Percentiles rank a stretch among this genome's conserved stretches.
Evolutionary conservation across 92 coral and sea anemone species (phyloP).

Genomic region (Heliopora coerulea): DNA sequence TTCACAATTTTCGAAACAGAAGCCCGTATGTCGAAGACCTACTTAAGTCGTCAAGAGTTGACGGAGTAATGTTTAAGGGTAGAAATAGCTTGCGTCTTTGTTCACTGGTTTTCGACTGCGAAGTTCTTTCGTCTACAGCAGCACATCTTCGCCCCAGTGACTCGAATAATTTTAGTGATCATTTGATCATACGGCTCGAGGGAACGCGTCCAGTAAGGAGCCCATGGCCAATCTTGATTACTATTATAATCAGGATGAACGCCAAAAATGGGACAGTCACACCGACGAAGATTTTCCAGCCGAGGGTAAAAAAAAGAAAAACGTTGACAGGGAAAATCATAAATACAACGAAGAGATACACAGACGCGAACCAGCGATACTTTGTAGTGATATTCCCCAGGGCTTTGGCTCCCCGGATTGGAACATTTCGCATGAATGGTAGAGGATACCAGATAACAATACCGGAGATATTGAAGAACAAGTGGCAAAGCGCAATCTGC

Average conservation of each 20-base stretch:
- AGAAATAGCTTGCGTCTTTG: too few species aligned
- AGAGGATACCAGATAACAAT: conserved; percentile 87
- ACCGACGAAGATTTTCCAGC: conserved; percentile 89
- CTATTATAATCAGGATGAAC: conserved; percentile 63
- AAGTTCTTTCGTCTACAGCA: conserved; percentile 3
- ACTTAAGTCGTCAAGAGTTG: too few species aligned
- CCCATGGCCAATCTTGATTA: conserved; percentile 90
- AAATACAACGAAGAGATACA: conserved; percentile 79
- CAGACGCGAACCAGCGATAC: conserved; percentile 96
- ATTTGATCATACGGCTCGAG: conserved; percentile 81
- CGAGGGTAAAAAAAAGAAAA: conserved; percentile 84
- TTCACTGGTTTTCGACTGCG: neutral
- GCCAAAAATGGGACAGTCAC: conserved; percentile 77
- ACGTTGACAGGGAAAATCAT: conserved; percentile 85
- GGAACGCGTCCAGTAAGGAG: conserved; percentile 89
- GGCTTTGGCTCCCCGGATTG: conserved; percentile 83
- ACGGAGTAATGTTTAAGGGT: too few species aligned
- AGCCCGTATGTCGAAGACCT: too few species aligned
- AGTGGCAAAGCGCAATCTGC: conserved; percentile 94
- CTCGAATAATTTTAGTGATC: conserved; percentile 31
- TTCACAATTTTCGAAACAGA: too few species aligned
- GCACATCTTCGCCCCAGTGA: neutral
- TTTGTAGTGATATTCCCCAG: conserved; percentile 88
- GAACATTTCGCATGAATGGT: conserved; percentile 83
- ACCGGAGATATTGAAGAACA: conserved; percentile 98